Base-by-base conservation (phyloP, 2,797 vertebrate genomes). In the Lycodopsis pacificus region DNA sequence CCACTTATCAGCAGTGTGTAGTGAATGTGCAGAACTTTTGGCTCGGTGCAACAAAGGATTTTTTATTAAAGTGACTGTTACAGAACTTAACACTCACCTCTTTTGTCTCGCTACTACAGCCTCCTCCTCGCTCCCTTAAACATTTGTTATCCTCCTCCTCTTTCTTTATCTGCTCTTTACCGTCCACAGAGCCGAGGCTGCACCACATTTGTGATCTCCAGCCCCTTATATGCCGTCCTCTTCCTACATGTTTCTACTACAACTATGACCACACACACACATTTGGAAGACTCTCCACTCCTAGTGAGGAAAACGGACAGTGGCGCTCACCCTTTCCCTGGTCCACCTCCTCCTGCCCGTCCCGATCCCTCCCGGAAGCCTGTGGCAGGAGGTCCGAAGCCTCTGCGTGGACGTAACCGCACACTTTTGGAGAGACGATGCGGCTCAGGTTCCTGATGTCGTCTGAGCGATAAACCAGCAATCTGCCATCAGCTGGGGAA, bases 391-490 rank as follows among this genome's bases (percentile, higher is more conserved):
- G 85, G 40, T 95, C 90, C 0, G 93, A 53, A 12, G 92, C 79
- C 0, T 95, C 91, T 6, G 95, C 89, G 0, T 95, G 96, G 77
- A 98, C 54, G 80, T 99, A 99, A 56, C 98, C 98, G 80, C 98
- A 99, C 32, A 99, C 97, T 93, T 97, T 97, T 19, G 98, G 94
- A 70, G 97, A 98, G 36, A 92, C 95, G 17, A 99, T 82, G 49
- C 96, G 96, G 73, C 97, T 98, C 77, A 98, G 92, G 83, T 99
- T 97, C 89, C 86, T 96, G 76, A 99, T 98, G 91, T 98, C 97
- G 73, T 97, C 96, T 3, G 98, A 98, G 88, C 96, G 97, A 88
- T 99, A 99, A 56, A 97, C 96, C 79, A 99, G 91, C 69, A 99
- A 86, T 70, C 96, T 96, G 83, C 94, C 95, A 78, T 97, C 96